Base-by-base conservation (phyloP, 30 jellyfish, hydroid and myxozoan genomes). In the Pelagia noctiluca region DNA sequence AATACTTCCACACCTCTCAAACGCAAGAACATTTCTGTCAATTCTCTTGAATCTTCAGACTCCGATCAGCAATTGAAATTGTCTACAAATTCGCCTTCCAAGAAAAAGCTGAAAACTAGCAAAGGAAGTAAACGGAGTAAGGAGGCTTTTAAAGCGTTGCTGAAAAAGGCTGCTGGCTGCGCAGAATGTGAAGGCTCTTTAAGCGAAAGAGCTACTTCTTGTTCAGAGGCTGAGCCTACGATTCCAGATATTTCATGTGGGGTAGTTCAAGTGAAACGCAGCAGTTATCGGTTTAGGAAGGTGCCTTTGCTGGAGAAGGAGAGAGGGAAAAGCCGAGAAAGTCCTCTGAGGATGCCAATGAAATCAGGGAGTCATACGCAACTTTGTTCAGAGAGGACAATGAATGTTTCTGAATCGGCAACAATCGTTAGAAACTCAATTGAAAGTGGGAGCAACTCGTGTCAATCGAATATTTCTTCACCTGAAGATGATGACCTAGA, bases 151-250 rank as follows among this genome's bases (percentile, higher is more conserved):
- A 52, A 52, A 52, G 68, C 68, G 2, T 19, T 52, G 26, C 30
- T 52, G 68, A 52, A 52, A 30, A 52, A 19, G 21, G 26, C 26
- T 8, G 16, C 68, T 62, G 57, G 42, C 26, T 69, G 13, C 1
- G 1, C 1, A 29, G 52, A 35, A 53, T 23, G 12, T 33, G 70
- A 34, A 47, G 37, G 70, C 50, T 81, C 18, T 61, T 16, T 65
- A 16, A 87, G 71, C 22, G 94, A 83, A 29, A 75, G 94, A 11
- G 94, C 87, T 21, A 70, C 34, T 37, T 70, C 71, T 71, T 54
- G 94, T 71, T 87, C 71, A 53, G 32, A 70, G 11, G 52, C 52
- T 25, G 57, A 63, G 7, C 30, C 16, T 2, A 19, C 21, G 28
- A 30, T 19, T 8, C 24, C 2, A 3, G 77, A 63, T 7, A 11